Evolutionary conservation across 2,113 vertebrate species (phyloP).

Genomic region (Lophius piscatorius): DNA sequence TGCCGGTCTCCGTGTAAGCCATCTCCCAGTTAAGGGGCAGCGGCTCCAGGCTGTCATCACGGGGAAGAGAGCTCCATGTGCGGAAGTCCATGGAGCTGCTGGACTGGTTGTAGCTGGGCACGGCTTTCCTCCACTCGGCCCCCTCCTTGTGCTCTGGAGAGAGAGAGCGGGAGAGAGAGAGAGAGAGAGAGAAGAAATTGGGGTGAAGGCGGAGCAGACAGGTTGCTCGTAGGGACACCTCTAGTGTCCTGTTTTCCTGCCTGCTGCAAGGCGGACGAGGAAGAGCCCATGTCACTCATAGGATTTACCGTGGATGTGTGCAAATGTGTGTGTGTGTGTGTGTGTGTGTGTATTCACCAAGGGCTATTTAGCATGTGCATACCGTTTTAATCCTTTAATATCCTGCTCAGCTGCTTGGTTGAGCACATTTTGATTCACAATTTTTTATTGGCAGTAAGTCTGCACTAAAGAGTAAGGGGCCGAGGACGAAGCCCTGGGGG

Average conservation of each 20-base stretch:
- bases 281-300: slow-evolving; percentile 15
- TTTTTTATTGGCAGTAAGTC: no score
- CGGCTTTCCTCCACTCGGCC: slow-evolving; percentile 90
- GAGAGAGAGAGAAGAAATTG: not conserved
- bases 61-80: slow-evolving; percentile 86
- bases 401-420: no score
- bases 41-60: slow-evolving; percentile 91
- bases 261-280: slow-evolving; percentile 15
- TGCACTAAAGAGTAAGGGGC: no score
- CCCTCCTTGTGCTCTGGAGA: slow-evolving; percentile 87
- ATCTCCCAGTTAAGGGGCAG: slow-evolving; percentile 97
- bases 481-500: no score
- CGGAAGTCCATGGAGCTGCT: slow-evolving; percentile 91
- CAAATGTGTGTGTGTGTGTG: slow-evolving; percentile 28
- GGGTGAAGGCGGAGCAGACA: slow-evolving; percentile 13
- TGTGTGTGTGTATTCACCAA: slow-evolving; percentile 29
- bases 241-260: slow-evolving; percentile 4
- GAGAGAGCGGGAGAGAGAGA: not conserved
- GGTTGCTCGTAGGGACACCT: slow-evolving; percentile 25
- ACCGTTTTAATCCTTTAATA: no score
- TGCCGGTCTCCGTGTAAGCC: slow-evolving; percentile 96
- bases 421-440: no score
- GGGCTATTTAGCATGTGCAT: slow-evolving; percentile 28
- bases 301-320: no score
- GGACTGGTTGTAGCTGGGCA: slow-evolving; percentile 96